A percentile compares a stretch with the other conserved stretches of the same genome.
Evolutionary conservation across 2,113 vertebrate genomes (phyloP).

Genomic region (Tiliqua scincoides): DNA sequence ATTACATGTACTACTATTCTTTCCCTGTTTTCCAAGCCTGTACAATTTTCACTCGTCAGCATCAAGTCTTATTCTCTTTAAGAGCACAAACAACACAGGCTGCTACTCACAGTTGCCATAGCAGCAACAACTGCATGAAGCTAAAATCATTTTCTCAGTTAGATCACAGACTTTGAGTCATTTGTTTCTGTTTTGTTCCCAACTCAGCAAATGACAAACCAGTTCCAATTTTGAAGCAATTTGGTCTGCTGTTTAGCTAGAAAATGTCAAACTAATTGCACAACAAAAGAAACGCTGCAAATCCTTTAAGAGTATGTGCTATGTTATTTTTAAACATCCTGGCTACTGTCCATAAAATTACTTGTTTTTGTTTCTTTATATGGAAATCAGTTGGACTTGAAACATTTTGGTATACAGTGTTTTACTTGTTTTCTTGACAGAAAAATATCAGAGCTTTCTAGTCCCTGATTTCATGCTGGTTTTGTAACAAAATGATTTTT

Average conservation of each 20-base stretch:
- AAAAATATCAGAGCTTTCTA: neutral
- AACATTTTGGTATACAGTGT: constrained; percentile 22
- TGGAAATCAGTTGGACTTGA: constrained; percentile 20
- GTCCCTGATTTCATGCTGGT: constrained; percentile 17
- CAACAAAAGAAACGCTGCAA: constrained; percentile 29
- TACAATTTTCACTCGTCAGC: constrained; percentile 47
- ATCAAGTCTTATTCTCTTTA: constrained; percentile 48
- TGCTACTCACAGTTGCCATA: constrained; percentile 56
- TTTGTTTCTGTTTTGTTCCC: constrained; percentile 37
- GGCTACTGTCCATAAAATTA: constrained; percentile 20
- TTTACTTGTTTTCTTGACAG: constrained; percentile 16
- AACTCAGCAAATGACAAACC: constrained; percentile 41
- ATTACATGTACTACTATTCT: constrained; percentile 7
- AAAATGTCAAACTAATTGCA: constrained; percentile 39
- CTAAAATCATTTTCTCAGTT: constrained; percentile 60
- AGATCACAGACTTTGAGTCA: constrained; percentile 31
- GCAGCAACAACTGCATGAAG: constrained; percentile 55
- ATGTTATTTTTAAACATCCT: constrained; percentile 27
- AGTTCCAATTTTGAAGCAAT: constrained; percentile 37
- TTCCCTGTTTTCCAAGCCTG: constrained; percentile 9
- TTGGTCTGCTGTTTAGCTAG: constrained; percentile 34
- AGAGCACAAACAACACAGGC: constrained; percentile 43
- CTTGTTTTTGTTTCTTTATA: constrained; percentile 39
- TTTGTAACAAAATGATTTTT: constrained; percentile 26
- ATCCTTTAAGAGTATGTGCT: constrained; percentile 16